These are phyloP conservation scores for Pyralis farinalis DNA, from an alignment of 2,888 invertebrate species.

Conservation along the genomic window DNA sequence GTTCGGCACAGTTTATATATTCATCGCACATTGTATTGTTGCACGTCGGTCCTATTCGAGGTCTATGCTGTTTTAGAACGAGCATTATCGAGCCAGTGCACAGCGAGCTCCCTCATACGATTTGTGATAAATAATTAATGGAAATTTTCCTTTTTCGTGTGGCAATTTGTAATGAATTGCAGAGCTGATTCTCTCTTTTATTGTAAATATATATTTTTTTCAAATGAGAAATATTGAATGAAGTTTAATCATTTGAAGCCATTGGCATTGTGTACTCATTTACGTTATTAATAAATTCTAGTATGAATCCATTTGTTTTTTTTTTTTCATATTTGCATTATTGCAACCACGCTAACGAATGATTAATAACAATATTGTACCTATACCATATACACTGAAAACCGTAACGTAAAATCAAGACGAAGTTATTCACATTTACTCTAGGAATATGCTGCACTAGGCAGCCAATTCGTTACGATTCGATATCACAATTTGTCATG, in stretches of 20 bases:
- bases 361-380: too few species aligned
- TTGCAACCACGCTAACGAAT: too few species aligned
- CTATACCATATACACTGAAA: too few species aligned
- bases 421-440: too few species aligned
- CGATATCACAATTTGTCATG: constrained; percentile 7
- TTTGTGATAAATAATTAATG: constrained; percentile 68
- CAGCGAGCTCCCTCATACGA: constrained; percentile 70
- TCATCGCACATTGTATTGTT: constrained; percentile 70
- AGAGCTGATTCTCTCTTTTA: constrained; percentile 72
- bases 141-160: constrained; percentile 52
- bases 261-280: constrained; percentile 82
- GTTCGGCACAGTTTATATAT: constrained; percentile 76
- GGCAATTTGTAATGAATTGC: constrained; percentile 65
- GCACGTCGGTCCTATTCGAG: constrained; percentile 43
- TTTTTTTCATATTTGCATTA: constrained; percentile 27
- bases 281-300: constrained; percentile 81
- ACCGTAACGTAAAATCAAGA: too few species aligned
- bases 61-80: constrained; percentile 37
- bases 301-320: constrained; percentile 60
- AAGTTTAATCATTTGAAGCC: constrained; percentile 77
- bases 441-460: not conserved
- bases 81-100: constrained; percentile 60
- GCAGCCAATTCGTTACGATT: constrained; percentile 4
- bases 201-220: constrained; percentile 74
- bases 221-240: constrained; percentile 72